Conservation (phyloP, 2,797 vertebrate genomes). For the Denticeps clupeoides region DNA sequence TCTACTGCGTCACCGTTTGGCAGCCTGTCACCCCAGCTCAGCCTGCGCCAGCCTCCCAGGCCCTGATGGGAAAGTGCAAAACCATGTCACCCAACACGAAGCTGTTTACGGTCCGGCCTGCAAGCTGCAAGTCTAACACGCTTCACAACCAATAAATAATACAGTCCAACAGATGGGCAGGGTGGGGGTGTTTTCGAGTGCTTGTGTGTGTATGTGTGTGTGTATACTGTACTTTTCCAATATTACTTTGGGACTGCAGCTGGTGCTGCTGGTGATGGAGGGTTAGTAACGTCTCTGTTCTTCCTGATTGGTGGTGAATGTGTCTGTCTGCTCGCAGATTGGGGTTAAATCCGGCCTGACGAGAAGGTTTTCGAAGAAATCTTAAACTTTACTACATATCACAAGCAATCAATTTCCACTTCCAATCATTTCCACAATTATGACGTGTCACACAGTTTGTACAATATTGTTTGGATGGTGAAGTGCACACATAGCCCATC, state of each 20-base stretch:
- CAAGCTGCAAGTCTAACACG: constrained; percentile 43
- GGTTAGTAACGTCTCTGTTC: no score
- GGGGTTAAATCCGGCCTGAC: constrained; percentile 9
- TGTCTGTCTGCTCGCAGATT: constrained; percentile 9
- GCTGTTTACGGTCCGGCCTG: constrained; percentile 86
- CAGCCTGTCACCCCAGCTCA: constrained; percentile 76
- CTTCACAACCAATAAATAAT: constrained; percentile 59
- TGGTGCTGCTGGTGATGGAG: no score
- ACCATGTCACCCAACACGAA: constrained; percentile 88
- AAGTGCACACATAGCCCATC: constrained; percentile 56
- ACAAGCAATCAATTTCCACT: no score
- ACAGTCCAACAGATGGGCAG: constrained; percentile 49
- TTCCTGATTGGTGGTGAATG: constrained; percentile 20
- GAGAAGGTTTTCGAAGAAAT: no score
- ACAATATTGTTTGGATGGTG: constrained; percentile 51
- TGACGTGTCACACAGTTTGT: constrained; percentile 47
- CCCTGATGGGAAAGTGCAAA: constrained; percentile 84
- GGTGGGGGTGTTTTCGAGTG: constrained; percentile 18
- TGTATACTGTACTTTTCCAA: no score
- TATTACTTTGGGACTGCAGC: no score
- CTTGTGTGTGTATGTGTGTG: no score
- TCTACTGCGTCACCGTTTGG: constrained; percentile 44
- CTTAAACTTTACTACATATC: no score
- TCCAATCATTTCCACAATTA: no score
- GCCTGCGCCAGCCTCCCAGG: constrained; percentile 84